Evolutionary conservation across 2,113 vertebrate genomes (phyloP).

Genomic region (Atractosteus spatula): DNA sequence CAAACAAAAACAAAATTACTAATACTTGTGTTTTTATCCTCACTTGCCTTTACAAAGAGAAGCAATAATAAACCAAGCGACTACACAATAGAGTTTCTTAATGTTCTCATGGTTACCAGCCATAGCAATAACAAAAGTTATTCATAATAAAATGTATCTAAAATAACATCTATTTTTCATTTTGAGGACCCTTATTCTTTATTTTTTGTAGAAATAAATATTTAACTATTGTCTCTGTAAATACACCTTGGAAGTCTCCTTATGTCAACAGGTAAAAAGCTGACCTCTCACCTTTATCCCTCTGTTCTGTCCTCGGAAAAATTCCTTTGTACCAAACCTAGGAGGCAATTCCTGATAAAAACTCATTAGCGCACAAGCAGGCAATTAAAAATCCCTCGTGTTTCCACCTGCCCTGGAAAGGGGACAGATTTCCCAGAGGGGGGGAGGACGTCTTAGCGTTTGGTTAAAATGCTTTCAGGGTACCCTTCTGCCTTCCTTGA

Average conservation of each 20-base stretch:
- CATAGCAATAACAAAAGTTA: slow-evolving; percentile 75
- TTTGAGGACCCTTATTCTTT: slow-evolving; percentile 38
- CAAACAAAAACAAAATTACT: slow-evolving; percentile 19
- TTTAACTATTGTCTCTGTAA: slow-evolving; percentile 32
- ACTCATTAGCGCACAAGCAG: not conserved
- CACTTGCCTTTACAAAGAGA: slow-evolving; percentile 17
- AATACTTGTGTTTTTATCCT: slow-evolving; percentile 18
- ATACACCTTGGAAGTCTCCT: slow-evolving; percentile 21
- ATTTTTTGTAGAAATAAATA: slow-evolving; percentile 44
- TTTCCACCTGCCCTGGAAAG: no score
- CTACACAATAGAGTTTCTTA: slow-evolving; percentile 56
- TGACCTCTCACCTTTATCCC: not conserved
- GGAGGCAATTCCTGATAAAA: not conserved
- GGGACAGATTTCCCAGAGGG: no score
- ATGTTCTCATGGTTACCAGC: slow-evolving; percentile 73
- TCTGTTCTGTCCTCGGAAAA: not conserved
- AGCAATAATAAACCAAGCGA: slow-evolving; percentile 12
- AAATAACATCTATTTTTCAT: slow-evolving; percentile 61
- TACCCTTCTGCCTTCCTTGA: no score
- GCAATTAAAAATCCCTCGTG: not conserved
- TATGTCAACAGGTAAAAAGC: not conserved
- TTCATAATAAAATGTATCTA: slow-evolving; percentile 73
- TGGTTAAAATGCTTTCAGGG: no score
- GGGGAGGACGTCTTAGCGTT: not conserved
- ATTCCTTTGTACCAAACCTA: not conserved